Base-by-base conservation (phyloP, 2,888 invertebrate genomes). In the Pelosia muscerda region DNA sequence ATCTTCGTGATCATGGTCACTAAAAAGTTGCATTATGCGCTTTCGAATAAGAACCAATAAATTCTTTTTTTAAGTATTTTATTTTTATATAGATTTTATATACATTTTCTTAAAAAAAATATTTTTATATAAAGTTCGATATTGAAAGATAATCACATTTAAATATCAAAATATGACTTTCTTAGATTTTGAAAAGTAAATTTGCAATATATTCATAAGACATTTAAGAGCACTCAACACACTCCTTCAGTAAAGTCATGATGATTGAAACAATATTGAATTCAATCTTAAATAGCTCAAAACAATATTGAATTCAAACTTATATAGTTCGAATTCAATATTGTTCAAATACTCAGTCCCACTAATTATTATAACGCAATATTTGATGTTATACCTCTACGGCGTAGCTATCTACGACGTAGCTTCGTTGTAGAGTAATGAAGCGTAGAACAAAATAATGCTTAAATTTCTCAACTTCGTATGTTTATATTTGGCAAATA, bases 351-450 rank as follows among this genome's bases (percentile, higher is more conserved):
- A 68, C 75, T 79, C 63, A 56, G 68, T 53, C 63, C 49, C 26
- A 72, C 60, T 66, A 75, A 75, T 77, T 66, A 72, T 69, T 63
- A 62, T 69, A 71, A 63, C 66, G 65, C 55, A 31, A 57, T 62
- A 65, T 68, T 64, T 68, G 61, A 23, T 26, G 42, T 28, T 65
- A 34, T 62, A 42, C 13, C 28, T 61, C 79, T 76, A 75, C 71
- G 75, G 11, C 73, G 79, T 77, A 79, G 71, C n/a, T 49, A n/a
- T 59, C 79, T 73, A 73, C 69, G 71, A 10, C 70, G 79, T 77
- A 79, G 72, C 79, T 81, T 79, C 82, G 75, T 11, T 76, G 79
- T 80, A 82, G 77, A 76, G 55, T 81, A 85, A 84, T 85, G 84
- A 84, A 82, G 81, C 81, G 76, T 71, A 77, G 70, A 71, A 73